Evolutionary conservation across 2,888 invertebrate species (phyloP).

Genomic region (Drosophila diplacantha): DNA sequence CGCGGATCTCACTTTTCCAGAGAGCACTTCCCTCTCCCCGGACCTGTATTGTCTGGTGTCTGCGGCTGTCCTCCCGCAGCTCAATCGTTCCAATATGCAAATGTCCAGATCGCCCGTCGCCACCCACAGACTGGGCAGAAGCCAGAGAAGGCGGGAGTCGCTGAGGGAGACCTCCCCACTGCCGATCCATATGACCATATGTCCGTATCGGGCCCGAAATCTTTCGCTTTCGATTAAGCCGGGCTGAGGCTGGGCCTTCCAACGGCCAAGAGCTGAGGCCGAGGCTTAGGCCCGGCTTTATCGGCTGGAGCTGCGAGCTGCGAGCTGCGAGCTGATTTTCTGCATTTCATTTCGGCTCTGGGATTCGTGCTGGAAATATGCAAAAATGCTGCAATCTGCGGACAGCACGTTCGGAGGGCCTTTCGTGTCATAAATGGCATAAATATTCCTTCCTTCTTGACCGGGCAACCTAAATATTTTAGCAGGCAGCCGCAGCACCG

Average conservation of each 20-base stretch:
- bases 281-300: conserved; percentile 41
- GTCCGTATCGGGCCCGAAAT: conserved; percentile 58
- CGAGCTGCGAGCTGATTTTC: conserved; percentile 60
- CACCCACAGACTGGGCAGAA: conserved; percentile 64
- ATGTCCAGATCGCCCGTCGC: conserved; percentile 58
- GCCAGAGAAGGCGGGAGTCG: conserved; percentile 14
- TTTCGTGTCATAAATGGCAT: conserved; percentile 73
- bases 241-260: conserved; percentile 15
- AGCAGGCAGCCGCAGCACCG: conserved; percentile 9
- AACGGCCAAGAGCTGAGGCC: background rate
- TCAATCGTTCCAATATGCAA: conserved; percentile 71
- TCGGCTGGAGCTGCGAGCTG: conserved; percentile 49
- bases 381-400: conserved; percentile 58
- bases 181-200: conserved; percentile 56
- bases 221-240: conserved; percentile 64
- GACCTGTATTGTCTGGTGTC: conserved; percentile 45
- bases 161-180: conserved; percentile 5
- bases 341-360: conserved; percentile 35
- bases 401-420: conserved; percentile 70
- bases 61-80: conserved; percentile 16
- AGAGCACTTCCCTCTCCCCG: background rate
- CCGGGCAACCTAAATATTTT: conserved; percentile 68
- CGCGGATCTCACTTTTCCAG: conserved; percentile 60
- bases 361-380: conserved; percentile 70
- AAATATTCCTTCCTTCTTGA: conserved; percentile 71